Conservation (phyloP, 2,113 vertebrate genomes). For the Erythrocercus mccallii region DNA sequence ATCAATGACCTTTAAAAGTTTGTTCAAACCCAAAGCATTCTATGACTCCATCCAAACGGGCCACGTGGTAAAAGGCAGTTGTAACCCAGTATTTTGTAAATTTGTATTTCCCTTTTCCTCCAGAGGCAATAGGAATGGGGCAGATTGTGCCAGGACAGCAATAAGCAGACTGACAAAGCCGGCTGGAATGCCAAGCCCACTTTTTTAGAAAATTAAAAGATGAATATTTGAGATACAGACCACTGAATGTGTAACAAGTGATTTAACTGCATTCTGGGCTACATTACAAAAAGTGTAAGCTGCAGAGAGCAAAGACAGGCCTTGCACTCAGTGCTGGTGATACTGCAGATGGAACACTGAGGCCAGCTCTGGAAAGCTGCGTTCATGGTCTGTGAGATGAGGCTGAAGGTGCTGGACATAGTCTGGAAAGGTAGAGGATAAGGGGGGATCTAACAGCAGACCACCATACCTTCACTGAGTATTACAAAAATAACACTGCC, state of each 20-base stretch:
- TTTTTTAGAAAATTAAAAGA: neutral
- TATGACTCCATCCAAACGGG: neutral
- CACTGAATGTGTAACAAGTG: neutral
- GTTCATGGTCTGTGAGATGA: neutral
- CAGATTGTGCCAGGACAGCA: neutral
- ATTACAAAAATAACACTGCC: neutral
- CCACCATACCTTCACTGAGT: neutral
- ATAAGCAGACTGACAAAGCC: neutral
- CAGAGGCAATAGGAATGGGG: neutral
- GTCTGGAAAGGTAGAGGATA: neutral
- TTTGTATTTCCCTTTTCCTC: neutral
- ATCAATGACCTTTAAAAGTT: neutral
- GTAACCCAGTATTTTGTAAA: neutral
- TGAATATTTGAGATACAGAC: neutral
- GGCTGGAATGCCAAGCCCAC: neutral
- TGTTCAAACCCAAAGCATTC: neutral
- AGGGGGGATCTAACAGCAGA: neutral
- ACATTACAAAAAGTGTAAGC: fast-evolving
- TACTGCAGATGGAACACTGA: neutral
- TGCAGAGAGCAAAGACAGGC: neutral
- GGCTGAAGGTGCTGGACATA: neutral
- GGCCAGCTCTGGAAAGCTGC: neutral
- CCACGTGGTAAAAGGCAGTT: neutral
- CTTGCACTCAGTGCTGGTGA: neutral
- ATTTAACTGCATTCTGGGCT: neutral